phyloP scores from a whole-genome alignment of 2,888 invertebrate genomes.

The Podabrus alpinus region DNA sequence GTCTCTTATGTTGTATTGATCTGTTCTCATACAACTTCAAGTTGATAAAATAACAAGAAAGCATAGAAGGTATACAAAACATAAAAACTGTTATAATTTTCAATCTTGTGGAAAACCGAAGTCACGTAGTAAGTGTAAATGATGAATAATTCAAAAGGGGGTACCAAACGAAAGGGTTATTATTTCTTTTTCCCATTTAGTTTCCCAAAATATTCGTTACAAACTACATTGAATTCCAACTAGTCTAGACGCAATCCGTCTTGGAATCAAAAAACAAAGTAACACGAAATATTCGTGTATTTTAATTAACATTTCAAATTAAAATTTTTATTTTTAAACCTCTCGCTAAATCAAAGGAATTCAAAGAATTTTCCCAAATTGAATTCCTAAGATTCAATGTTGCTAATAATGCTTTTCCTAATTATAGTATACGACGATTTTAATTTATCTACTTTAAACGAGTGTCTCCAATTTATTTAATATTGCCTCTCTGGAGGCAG shows the following conservation, averaged over 20 bases:
- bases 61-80: background rate
- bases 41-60: slow-evolving; percentile 10
- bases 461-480: background rate
- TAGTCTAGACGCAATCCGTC: background rate
- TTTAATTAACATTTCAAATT: background rate
- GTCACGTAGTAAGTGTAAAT: background rate
- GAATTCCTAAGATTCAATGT: background rate
- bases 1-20: slow-evolving; percentile 10
- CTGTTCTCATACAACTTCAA: slow-evolving; percentile 2
- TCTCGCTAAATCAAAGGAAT: background rate
- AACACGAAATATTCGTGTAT: background rate
- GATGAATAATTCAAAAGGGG: background rate
- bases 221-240: background rate
- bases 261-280: background rate
- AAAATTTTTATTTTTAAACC: background rate
- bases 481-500: background rate
- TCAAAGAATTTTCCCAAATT: background rate
- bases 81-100: background rate
- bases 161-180: background rate
- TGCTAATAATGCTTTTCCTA: background rate
- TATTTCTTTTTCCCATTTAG: background rate
- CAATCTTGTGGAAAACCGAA: background rate
- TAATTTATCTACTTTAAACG: background rate
- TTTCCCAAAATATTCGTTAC: background rate
- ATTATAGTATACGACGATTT: background rate